These are phyloP conservation scores for Antechinus stuartii DNA, from an alignment of 2,113 vertebrate genomes.

Conservation along the genomic window DNA sequence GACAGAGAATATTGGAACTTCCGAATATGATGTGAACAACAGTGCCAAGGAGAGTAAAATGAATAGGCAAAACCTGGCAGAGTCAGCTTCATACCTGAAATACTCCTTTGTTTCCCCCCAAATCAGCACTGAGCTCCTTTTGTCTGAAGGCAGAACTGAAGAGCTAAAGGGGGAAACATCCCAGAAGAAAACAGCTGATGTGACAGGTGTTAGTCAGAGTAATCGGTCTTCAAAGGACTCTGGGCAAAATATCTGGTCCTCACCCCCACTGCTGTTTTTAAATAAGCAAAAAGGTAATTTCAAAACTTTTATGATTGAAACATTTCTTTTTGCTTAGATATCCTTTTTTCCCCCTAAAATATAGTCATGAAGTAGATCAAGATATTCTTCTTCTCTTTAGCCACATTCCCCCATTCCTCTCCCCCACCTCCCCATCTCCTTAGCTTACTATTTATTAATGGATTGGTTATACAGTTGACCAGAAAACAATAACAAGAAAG, in stretches of 20 bases:
- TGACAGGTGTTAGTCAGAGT: slow-evolving; percentile 63
- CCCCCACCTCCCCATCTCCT: neutral
- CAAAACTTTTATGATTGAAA: slow-evolving; percentile 1
- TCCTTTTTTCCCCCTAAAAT: neutral
- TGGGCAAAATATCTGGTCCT: slow-evolving; percentile 57
- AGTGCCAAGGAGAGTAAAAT: slow-evolving; percentile 84
- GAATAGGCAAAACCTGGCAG: slow-evolving; percentile 85
- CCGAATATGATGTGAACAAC: slow-evolving; percentile 75
- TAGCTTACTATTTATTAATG: neutral
- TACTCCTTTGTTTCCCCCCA: slow-evolving; percentile 83
- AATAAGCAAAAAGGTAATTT: slow-evolving; percentile 91
- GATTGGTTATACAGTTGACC: neutral
- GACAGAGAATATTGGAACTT: slow-evolving; percentile 62
- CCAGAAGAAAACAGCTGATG: slow-evolving; percentile 79
- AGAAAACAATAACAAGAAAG: neutral
- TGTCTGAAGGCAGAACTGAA: slow-evolving; percentile 46
- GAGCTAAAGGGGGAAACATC: slow-evolving; percentile 72
- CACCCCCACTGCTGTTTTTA: slow-evolving; percentile 78
- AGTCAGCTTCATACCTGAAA: slow-evolving; percentile 84
- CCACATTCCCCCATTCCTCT: too few relatives aligned
- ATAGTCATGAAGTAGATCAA: neutral
- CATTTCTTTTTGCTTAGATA: neutral
- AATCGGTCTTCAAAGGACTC: slow-evolving; percentile 70
- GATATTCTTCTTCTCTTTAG: neutral
- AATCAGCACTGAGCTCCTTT: slow-evolving; percentile 79